phyloP scores from a whole-genome alignment of 2,888 invertebrate species.

The Hirtodrosophila trivittata region DNA sequence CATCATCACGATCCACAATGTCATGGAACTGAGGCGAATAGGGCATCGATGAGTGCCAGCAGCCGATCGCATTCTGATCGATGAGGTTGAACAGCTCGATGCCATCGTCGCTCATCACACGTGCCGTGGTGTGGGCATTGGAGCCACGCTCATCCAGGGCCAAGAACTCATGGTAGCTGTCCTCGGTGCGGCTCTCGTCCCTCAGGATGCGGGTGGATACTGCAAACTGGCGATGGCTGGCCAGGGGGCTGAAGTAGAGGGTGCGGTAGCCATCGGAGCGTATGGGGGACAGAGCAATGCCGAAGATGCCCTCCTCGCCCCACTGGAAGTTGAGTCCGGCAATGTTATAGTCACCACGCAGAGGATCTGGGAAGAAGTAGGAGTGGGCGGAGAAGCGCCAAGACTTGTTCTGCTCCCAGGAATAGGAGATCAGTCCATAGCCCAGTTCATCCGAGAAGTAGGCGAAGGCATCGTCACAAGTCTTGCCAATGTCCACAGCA shows the following conservation, averaged over 20 bases:
- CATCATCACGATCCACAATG: constrained; percentile 90
- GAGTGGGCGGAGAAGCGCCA: constrained; percentile 91
- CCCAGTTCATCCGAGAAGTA: constrained; percentile 93
- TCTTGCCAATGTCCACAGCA: constrained; percentile 90
- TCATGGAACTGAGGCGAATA: constrained; percentile 88
- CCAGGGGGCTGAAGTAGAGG: constrained; percentile 91
- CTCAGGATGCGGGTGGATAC: constrained; percentile 90
- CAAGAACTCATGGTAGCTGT: constrained; percentile 89
- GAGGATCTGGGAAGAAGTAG: constrained; percentile 92
- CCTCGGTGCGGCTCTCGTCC: constrained; percentile 87
- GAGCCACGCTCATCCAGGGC: constrained; percentile 87
- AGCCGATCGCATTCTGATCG: constrained; percentile 92
- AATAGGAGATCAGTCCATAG: constrained; percentile 91
- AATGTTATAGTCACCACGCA: constrained; percentile 90
- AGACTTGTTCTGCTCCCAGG: constrained; percentile 90
- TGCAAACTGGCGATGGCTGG: constrained; percentile 91
- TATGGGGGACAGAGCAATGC: constrained; percentile 89
- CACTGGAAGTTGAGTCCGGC: constrained; percentile 93
- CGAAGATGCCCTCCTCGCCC: constrained; percentile 92
- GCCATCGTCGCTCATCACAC: constrained; percentile 90
- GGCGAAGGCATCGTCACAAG: constrained; percentile 90
- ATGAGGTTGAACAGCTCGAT: constrained; percentile 91
- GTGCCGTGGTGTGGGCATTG: constrained; percentile 89
- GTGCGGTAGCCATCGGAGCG: constrained; percentile 88
- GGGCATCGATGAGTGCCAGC: constrained; percentile 90